Evolutionary conservation across 2,113 vertebrate species (phyloP).

Genomic region (Petaurus breviceps): DNA sequence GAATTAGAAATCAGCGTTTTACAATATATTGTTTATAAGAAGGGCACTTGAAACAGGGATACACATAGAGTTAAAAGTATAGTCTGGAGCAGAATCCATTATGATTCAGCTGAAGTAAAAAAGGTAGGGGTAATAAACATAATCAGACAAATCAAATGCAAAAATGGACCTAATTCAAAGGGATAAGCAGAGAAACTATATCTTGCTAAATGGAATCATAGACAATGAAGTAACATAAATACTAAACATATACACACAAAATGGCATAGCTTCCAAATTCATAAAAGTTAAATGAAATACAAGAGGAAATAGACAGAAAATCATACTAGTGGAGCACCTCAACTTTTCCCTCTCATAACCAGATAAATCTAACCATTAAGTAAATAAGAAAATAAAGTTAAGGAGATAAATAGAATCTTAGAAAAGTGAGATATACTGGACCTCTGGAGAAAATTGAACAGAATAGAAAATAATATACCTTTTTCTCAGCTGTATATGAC

Average conservation of each 20-base stretch:
- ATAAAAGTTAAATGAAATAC: not conserved
- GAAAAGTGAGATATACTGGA: not conserved
- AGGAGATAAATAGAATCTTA: not conserved
- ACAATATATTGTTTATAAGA: not conserved
- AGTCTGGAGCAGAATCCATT: not conserved
- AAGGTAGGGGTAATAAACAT: not conserved
- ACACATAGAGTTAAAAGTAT: not conserved
- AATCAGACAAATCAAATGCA: not conserved
- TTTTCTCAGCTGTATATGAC: not conserved
- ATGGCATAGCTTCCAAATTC: not conserved
- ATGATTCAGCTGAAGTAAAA: not conserved
- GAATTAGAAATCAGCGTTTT: not conserved
- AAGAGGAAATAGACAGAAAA: not conserved
- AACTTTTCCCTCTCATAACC: not conserved
- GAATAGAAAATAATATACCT: not conserved
- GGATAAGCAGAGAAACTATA: not conserved
- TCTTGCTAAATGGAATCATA: not conserved
- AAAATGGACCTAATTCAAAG: not conserved
- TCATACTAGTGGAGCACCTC: not conserved
- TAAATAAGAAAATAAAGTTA: not conserved
- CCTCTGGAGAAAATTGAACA: not conserved
- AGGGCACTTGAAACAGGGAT: not conserved
- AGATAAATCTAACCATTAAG: not conserved
- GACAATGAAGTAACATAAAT: not conserved
- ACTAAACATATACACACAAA: not conserved